phyloP scores from a whole-genome alignment of 1,140 invertebrate genomes.

The Anoplophora glabripennis region DNA sequence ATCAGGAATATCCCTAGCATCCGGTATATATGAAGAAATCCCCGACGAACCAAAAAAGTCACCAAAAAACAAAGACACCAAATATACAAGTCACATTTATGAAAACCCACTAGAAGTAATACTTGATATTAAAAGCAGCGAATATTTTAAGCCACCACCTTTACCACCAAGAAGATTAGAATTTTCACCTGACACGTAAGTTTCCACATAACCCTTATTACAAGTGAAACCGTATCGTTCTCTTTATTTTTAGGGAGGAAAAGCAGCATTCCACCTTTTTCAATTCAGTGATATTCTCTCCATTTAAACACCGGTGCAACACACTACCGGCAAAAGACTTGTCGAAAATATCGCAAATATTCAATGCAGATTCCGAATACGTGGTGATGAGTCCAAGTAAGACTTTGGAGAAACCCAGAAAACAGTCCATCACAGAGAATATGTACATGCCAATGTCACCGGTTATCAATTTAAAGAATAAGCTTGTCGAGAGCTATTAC shows the following conservation, averaged over 20 bases:
- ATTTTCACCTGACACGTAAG: background rate
- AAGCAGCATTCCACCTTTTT: background rate
- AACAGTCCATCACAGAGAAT: constrained; percentile 27
- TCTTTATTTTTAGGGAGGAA: background rate
- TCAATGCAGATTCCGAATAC: constrained; percentile 38
- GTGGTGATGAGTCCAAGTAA: constrained; percentile 40
- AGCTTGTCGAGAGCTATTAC: constrained; percentile 37
- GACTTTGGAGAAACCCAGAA: constrained; percentile 20
- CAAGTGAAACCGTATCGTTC: background rate
- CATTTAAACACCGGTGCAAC: constrained; percentile 35
- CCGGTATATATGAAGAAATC: constrained; percentile 57
- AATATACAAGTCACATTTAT: constrained; percentile 34
- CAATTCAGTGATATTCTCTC: background rate
- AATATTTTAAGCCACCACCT: constrained; percentile 36
- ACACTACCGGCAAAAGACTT: constrained; percentile 41
- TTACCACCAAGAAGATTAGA: constrained; percentile 33
- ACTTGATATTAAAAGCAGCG: constrained; percentile 22
- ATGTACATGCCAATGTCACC: constrained; percentile 43
- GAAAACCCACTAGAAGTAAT: constrained; percentile 42
- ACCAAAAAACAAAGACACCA: constrained; percentile 4
- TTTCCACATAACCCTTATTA: background rate
- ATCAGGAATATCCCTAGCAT: constrained; percentile 53
- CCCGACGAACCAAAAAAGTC: constrained; percentile 21
- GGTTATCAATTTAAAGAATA: constrained; percentile 30
- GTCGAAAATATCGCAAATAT: constrained; percentile 37